Conservation (phyloP, 2,888 invertebrate species). For the Brachylomia viminalis region DNA sequence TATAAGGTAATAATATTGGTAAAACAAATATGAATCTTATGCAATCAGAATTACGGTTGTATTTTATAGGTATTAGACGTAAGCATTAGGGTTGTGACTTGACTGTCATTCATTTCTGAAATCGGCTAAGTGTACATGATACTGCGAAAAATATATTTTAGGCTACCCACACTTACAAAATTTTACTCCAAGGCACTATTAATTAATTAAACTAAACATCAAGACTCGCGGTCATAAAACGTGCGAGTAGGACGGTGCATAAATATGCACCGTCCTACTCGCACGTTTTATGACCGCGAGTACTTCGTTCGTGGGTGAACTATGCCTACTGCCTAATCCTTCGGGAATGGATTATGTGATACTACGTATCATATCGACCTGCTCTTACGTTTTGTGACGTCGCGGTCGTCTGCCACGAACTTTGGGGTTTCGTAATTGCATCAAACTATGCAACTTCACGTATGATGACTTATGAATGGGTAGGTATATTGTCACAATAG, state of each 20-base stretch:
- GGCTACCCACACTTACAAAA: not conserved
- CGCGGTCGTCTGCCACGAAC: too few relatives aligned
- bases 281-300: too few relatives aligned
- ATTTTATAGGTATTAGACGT: constrained; percentile 6
- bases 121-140: constrained; percentile 16
- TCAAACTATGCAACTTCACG: not conserved
- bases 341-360: not conserved
- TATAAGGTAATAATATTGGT: constrained; percentile 24
- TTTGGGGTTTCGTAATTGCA: constrained; percentile 1
- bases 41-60: constrained; percentile 10
- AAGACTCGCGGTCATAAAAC: not conserved
- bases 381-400: not conserved
- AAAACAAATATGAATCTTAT: constrained; percentile 33
- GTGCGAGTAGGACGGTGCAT: not conserved
- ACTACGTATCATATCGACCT: not conserved
- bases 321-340: not conserved
- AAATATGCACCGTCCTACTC: too few relatives aligned
- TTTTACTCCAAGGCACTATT: not conserved
- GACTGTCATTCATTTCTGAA: constrained; percentile 8
- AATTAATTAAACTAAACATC: not conserved
- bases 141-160: not conserved
- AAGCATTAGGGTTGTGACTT: constrained; percentile 14
- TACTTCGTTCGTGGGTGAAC: not conserved
- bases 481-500: constrained; percentile 6
- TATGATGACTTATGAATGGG: not conserved